Conservation (phyloP, 92 coral and sea anemone species). For the Blastomussa wellsi region DNA sequence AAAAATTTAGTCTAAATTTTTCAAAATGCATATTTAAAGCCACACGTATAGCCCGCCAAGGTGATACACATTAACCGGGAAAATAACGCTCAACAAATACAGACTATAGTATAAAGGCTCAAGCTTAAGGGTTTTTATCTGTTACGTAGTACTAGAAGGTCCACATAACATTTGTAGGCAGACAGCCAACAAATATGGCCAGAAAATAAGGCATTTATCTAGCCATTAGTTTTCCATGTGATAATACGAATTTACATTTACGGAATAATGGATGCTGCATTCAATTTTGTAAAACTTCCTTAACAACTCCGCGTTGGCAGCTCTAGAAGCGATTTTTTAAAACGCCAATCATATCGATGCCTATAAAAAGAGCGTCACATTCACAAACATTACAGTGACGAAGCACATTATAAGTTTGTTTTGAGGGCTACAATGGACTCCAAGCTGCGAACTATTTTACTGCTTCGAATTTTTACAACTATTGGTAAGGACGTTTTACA, state of each 20-base stretch:
- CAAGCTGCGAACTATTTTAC: not conserved
- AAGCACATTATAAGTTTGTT: not conserved
- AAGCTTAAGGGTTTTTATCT: not conserved
- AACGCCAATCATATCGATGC: not conserved
- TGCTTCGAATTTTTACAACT: not conserved
- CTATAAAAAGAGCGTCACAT: not conserved
- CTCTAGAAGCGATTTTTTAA: not conserved
- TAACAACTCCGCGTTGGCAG: not conserved
- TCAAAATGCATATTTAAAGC: no score
- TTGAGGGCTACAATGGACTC: not conserved
- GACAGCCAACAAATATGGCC: no score
- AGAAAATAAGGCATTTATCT: not conserved
- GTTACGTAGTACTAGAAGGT: not conserved
- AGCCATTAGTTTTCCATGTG: not conserved
- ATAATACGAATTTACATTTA: not conserved
- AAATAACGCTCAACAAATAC: no score
- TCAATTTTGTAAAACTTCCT: not conserved
- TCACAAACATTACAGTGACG: no score
- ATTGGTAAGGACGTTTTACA: not conserved
- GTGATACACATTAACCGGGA: not conserved
- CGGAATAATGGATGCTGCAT: not conserved
- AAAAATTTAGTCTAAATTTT: no score
- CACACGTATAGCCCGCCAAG: not conserved
- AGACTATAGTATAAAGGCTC: no score
- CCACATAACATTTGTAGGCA: not conserved